These are phyloP conservation scores for Agapornis canus DNA, from an alignment of 2,797 vertebrate species.

Conservation along the genomic window DNA sequence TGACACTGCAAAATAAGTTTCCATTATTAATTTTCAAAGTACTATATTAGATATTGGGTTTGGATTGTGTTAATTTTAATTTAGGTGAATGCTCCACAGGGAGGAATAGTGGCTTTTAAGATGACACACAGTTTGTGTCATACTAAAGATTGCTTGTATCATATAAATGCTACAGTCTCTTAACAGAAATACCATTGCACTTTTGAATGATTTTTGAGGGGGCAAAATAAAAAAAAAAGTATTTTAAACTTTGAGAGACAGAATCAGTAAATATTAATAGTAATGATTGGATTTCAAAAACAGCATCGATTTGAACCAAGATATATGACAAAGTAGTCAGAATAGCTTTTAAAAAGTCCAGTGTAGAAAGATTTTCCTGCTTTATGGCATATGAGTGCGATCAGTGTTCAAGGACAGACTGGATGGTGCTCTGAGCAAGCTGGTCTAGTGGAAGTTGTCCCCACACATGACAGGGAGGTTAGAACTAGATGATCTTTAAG, in stretches of 20 bases:
- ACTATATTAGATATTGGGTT: background rate
- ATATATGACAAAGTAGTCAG: background rate
- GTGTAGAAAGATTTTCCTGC: background rate
- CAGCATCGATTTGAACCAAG: background rate
- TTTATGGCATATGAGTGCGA: background rate
- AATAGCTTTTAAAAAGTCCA: background rate
- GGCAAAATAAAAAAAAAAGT: too few species aligned
- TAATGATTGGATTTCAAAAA: background rate
- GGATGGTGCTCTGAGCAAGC: background rate
- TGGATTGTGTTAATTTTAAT: background rate
- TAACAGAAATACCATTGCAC: background rate
- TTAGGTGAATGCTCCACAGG: background rate
- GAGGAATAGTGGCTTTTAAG: background rate
- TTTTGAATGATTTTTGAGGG: accelerated
- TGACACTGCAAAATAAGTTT: background rate
- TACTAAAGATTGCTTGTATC: background rate
- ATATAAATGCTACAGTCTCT: background rate
- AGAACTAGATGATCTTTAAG: background rate
- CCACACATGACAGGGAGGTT: background rate
- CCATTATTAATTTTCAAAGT: background rate
- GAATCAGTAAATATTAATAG: background rate
- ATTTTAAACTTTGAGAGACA: background rate
- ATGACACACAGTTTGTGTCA: background rate
- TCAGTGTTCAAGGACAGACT: background rate
- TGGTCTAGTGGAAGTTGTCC: background rate